Evolutionary conservation across 1,140 invertebrate genomes (phyloP).

Genomic region (Mesaphorura yosii): DNA sequence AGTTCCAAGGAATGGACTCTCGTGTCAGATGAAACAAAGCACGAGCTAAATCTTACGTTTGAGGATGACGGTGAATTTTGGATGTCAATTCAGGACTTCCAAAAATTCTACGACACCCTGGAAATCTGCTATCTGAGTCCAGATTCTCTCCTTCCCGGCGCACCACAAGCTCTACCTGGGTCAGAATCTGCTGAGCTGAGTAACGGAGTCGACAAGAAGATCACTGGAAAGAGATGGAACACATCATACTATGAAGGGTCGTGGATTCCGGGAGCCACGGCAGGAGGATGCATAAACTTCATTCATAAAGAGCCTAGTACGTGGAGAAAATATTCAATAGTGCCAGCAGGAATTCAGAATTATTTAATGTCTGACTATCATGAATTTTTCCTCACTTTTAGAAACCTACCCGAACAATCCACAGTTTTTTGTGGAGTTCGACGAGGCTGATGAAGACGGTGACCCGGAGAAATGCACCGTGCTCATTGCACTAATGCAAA

Average conservation of each 20-base stretch:
- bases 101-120: conserved; percentile 59
- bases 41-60: conserved; percentile 71
- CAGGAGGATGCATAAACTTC: conserved; percentile 93
- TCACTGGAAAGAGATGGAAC: conserved; percentile 60
- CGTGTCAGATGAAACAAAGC: conserved; percentile 77
- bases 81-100: conserved; percentile 81
- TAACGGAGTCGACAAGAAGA: no score
- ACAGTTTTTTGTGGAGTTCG: conserved; percentile 80
- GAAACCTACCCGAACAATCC: conserved; percentile 94
- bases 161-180: not conserved
- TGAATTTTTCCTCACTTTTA: conserved; percentile 35
- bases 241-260: conserved; percentile 45
- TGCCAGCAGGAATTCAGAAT: not conserved
- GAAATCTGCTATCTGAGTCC: conserved; percentile 96
- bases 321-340: not conserved
- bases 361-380: not conserved
- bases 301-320: conserved; percentile 46
- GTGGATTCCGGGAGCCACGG: conserved; percentile 54
- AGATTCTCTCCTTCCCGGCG: conserved; percentile 41
- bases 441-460: conserved; percentile 79
- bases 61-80: conserved; percentile 97
- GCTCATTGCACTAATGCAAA: conserved; percentile 86
- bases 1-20: conserved; percentile 85
- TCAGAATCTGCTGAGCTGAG: not conserved
- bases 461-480: conserved; percentile 80